Conservation (phyloP, 2,797 vertebrate species). For the Lemur catta region DNA sequence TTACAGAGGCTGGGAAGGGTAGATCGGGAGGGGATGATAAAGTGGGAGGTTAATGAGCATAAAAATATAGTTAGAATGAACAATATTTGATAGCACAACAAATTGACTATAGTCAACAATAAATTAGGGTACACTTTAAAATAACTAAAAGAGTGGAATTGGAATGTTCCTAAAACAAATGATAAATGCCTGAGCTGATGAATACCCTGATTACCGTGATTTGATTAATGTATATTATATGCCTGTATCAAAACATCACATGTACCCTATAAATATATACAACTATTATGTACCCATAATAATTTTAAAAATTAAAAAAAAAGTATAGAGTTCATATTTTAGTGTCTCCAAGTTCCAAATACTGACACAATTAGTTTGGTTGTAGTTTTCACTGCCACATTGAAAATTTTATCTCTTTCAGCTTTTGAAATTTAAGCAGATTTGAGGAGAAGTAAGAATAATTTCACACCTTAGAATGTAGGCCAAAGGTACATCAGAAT, state of each 20-base stretch:
- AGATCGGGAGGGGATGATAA: background rate
- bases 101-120: background rate
- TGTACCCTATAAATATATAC: no score
- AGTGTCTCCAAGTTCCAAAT: background rate
- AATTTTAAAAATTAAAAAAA: background rate
- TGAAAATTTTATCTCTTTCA: background rate
- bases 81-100: background rate
- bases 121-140: background rate
- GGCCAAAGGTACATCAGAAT: background rate
- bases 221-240: background rate
- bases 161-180: background rate
- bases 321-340: background rate
- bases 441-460: background rate
- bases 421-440: background rate
- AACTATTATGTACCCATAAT: background rate
- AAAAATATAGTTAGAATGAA: background rate
- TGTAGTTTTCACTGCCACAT: background rate
- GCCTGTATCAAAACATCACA: background rate
- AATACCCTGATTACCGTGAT: background rate
- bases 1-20: background rate
- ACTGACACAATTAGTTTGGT: background rate
- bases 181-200: background rate
- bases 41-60: background rate
- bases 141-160: background rate
- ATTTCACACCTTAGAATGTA: background rate